Evolutionary conservation across 1,140 invertebrate genomes (phyloP), one percentile per base, ranked within the genome.

Genomic region (Reticulitermes speratus): DNA sequence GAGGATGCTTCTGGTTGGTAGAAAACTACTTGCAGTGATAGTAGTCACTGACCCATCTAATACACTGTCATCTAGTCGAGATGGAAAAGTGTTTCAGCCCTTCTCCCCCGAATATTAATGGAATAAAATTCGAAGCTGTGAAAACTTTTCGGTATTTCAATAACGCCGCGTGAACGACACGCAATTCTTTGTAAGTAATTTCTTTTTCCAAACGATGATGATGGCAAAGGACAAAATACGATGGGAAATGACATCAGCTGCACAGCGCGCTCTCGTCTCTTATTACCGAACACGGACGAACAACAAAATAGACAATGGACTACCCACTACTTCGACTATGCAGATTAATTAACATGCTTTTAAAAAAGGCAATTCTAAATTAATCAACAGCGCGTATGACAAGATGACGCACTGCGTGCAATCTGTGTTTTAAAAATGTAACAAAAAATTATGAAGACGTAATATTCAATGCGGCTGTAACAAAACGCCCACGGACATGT

Each of bases 1-100:
- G 85, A n/a, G 52, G 48, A 59, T 55, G 85, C 52, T 52, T 52
- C 30, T 45, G 84, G 59, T 84, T 84, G 84, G 84, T 84, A 16
- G 45, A n/a, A 45, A 45, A 25, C 83, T 55, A 55, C 83, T 55
- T 32, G 30, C 8, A 55, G 32, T n/a, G 83, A 75, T 75, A 75
- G 65, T 14, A 75, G 65, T 75, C 65, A 30, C n/a, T 75, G 65
- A 75, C 25, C 65, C 65, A 75, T 75, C 65, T 75, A 75, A 75
- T 30, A 30, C n/a, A 25, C n/a, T 75, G 25, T 44, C 82, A 83
- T 52, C 44, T 32, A 52, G n/a, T 83, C 82, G 38, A 44, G 82
- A 44, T 44, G 82, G 21, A 52, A 45, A 44, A 5, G 44, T 44
- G 44, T 44, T 44, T 83, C 38, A 44, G 21, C 45, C 44, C 82